Evolutionary conservation across 2,797 vertebrate genomes (phyloP), one percentile per base, ranked within the genome.

Genomic region (Galago senegalensis): DNA sequence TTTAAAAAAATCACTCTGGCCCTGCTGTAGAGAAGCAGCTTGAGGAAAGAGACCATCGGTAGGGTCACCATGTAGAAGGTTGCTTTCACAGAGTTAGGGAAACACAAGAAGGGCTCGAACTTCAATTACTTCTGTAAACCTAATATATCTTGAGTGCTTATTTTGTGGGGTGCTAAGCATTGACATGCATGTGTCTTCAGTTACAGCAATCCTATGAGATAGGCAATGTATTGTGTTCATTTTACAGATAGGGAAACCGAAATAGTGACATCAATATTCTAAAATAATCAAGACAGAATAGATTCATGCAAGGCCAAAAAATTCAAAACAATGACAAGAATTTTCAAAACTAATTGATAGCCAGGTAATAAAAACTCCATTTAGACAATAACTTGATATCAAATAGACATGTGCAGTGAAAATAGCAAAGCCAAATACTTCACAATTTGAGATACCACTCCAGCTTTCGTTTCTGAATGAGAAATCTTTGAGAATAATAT

Each of bases 261-360:
- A 56, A 46, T 1, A 70, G n/a, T 60, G 23, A 14, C 65, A 76
- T 61, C 85, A 92, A 49, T 5, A 27, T 70, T 87, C 49, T 93
- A 91, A 80, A 97, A 95, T 94, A 85, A 37, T 69, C 27, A 87
- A 94, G 14, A 69, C 34, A 75, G 73, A 87, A 43, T 77, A 87
- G 81, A 10, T 65, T 93, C n/a, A 23, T 12, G 7, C 5, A 88
- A 29, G 9, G 34, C 67, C 18, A 91, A 90, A 95, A 82, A 25
- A 86, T 87, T 87, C 27, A 89, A 91, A 91, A 58, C 14, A 77
- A 73, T 81, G 29, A 77, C 9, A 88, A 86, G 53, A 84, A 73
- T 83, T 76, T 88, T 89, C 72, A 80, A 87, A 93, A 31, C 21
- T 73, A 88, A 16, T 43, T 80, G 20, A 67, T 93, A 82, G 72